Conservation (phyloP, 1,140 invertebrate species). For the Chrysomallon squamiferum region DNA sequence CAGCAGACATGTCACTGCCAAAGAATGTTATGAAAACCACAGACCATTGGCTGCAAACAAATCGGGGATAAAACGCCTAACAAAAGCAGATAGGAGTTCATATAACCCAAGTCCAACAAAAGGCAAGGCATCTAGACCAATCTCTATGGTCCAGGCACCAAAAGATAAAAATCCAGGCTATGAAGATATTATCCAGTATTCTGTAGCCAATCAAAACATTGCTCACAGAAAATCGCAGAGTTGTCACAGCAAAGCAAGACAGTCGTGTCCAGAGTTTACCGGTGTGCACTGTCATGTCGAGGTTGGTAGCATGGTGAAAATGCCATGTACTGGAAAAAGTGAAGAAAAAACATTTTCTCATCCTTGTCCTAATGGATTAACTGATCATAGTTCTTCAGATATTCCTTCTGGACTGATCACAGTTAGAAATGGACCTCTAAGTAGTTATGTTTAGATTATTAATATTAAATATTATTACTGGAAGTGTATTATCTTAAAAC, state of each 20-base stretch:
- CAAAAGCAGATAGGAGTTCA: background rate
- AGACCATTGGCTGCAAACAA: background rate
- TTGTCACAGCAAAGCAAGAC: background rate
- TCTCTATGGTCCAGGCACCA: background rate
- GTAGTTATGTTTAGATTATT: slow-evolving; percentile 1
- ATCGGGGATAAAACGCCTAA: background rate
- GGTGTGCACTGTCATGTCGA: background rate
- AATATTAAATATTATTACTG: too few species aligned
- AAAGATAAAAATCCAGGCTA: background rate
- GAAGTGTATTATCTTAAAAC: too few species aligned
- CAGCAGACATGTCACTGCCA: too few species aligned
- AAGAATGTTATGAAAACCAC: too few species aligned
- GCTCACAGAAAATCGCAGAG: background rate
- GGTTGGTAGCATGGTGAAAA: background rate
- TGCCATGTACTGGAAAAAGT: background rate
- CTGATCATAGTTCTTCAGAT: background rate
- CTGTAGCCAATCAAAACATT: background rate
- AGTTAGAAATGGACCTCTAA: slow-evolving; percentile 4
- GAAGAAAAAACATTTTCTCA: background rate
- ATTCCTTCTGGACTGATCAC: background rate
- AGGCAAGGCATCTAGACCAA: background rate
- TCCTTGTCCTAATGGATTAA: background rate
- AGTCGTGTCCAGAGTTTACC: background rate
- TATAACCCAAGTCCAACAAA: background rate
- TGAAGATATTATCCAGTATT: background rate